Conservation (phyloP, 1,140 invertebrate species). For the Trichomalopsis sarcophagae region DNA sequence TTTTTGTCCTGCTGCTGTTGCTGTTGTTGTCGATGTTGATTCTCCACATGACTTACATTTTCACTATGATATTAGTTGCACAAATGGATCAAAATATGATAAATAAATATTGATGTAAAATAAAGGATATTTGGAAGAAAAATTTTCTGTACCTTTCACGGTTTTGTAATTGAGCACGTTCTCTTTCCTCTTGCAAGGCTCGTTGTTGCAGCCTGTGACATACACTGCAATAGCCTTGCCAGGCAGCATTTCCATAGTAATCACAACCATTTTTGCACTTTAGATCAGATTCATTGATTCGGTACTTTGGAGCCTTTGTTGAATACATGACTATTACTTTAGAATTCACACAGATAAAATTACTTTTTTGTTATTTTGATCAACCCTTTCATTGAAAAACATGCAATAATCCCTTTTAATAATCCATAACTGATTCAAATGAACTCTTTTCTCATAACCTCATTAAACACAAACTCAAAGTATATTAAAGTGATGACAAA, state of each 20-base stretch:
- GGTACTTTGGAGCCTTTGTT: conserved; percentile 82
- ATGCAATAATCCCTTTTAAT: not conserved
- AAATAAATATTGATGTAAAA: not conserved
- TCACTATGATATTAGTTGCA: conserved; percentile 27
- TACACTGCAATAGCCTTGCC: conserved; percentile 97
- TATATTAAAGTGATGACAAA: not conserved
- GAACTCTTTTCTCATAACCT: conserved; percentile 10
- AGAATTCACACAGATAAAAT: not conserved
- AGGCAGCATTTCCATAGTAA: conserved; percentile 97
- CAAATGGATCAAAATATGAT: not conserved
- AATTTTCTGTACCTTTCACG: conserved; percentile 62
- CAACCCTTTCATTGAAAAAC: not conserved
- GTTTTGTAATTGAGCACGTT: conserved; percentile 61
- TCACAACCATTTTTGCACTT: conserved; percentile 97
- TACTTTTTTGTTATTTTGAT: not conserved
- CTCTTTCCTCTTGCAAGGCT: conserved; percentile 78
- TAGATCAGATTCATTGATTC: conserved; percentile 89
- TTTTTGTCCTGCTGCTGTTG: conserved; percentile 32
- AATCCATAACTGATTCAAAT: not conserved
- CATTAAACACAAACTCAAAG: not conserved
- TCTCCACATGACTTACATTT: conserved; percentile 35
- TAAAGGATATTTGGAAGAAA: conserved; percentile 7
- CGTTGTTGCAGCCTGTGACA: conserved; percentile 82
- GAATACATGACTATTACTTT: conserved; percentile 77
- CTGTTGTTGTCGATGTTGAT: conserved; percentile 32